Evolutionary conservation across 2,113 vertebrate species (phyloP).

Genomic region (Zosterops lateralis): DNA sequence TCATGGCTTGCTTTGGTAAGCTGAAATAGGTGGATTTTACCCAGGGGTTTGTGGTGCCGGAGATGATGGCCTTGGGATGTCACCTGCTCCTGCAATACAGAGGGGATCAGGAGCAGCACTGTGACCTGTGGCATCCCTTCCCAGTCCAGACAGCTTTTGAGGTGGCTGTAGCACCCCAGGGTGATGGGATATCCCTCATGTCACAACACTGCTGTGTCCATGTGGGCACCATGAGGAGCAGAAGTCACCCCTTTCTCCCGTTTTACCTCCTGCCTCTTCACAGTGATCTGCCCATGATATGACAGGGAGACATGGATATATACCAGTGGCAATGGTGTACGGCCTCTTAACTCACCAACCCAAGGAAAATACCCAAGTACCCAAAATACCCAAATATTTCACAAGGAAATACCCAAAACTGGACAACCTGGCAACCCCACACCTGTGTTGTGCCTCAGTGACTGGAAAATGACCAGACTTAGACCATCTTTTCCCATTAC

Average conservation of each 20-base stretch:
- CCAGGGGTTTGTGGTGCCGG: background rate
- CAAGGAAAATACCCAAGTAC: too few species aligned
- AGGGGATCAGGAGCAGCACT: background rate
- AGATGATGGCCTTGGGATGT: fast-evolving
- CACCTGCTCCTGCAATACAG: fast-evolving
- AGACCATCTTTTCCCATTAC: background rate
- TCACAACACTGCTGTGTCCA: background rate
- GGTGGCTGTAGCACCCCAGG: background rate
- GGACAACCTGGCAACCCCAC: background rate
- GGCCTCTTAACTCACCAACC: fast-evolving
- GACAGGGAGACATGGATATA: background rate
- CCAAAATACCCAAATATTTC: background rate
- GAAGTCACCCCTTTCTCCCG: background rate
- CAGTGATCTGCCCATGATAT: fast-evolving
- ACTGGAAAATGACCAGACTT: background rate
- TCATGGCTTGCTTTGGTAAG: background rate
- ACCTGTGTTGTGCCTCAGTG: background rate
- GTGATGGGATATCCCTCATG: background rate
- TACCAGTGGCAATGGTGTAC: fast-evolving
- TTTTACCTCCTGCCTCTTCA: background rate
- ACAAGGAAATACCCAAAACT: background rate
- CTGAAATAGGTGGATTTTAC: background rate
- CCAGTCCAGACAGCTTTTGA: background rate
- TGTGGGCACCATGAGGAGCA: background rate
- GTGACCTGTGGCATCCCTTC: background rate